Percentiles rank a stretch among this genome's conserved stretches.
These are phyloP conservation scores for Peromyscus eremicus DNA, from an alignment of 2,797 vertebrate genomes.

Conservation along the genomic window DNA sequence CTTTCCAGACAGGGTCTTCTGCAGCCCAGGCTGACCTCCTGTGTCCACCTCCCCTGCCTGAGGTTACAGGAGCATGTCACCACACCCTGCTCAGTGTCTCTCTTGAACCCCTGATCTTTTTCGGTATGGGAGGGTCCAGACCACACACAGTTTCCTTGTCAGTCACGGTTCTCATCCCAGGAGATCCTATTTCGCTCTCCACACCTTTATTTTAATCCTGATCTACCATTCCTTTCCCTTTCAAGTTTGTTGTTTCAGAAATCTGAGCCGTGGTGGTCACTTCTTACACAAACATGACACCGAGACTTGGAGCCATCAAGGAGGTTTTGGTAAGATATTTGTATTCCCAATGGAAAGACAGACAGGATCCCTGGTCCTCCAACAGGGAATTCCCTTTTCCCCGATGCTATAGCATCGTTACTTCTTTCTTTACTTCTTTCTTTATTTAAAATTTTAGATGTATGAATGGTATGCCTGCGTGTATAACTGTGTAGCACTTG, in stretches of 20 bases:
- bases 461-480: neutral
- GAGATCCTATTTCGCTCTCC: neutral
- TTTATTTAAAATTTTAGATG: neutral
- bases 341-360: neutral
- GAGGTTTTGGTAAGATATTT: neutral
- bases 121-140: neutral
- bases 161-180: neutral
- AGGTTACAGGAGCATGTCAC: no score
- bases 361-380: neutral
- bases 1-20: neutral
- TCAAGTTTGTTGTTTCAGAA: neutral
- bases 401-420: neutral
- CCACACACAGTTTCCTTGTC: neutral
- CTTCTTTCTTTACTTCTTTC: neutral
- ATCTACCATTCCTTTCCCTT: neutral
- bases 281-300: neutral
- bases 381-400: neutral
- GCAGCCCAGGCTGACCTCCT: neutral
- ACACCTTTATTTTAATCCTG: neutral
- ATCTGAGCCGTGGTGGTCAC: neutral
- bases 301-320: conserved; percentile 5
- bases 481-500: neutral
- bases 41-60: neutral
- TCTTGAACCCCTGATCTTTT: neutral
- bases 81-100: neutral